These are phyloP conservation scores for Menidia beryllina DNA, from an alignment of 2,113 vertebrate genomes.

Conservation along the genomic window DNA sequence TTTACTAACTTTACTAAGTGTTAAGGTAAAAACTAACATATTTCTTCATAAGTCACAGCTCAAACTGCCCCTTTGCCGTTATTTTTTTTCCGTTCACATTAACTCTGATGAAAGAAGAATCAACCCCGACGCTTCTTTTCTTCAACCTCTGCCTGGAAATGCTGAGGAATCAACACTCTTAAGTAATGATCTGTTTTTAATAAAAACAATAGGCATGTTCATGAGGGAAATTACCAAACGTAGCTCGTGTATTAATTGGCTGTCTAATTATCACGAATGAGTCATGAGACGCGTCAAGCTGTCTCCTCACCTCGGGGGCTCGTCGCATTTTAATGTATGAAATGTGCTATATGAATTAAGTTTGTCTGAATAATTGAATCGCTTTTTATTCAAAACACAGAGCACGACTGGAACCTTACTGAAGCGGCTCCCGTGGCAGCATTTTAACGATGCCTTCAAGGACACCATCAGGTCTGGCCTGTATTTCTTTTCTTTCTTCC, in stretches of 20 bases:
- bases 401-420: constrained; percentile 27
- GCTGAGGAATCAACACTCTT: neutral
- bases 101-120: neutral
- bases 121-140: neutral
- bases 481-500: constrained; percentile 35
- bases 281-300: constrained; percentile 23
- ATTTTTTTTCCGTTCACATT: neutral
- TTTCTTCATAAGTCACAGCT: neutral
- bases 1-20: too few relatives aligned
- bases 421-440: constrained; percentile 7
- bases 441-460: constrained; percentile 51
- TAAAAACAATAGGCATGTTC: constrained; percentile 9
- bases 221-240: constrained; percentile 25
- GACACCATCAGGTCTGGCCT: constrained; percentile 34
- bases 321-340: constrained; percentile 40
- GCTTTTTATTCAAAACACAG: constrained; percentile 52
- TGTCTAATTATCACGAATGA: constrained; percentile 35
- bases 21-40: too few relatives aligned
- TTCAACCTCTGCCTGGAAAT: fast-evolving
- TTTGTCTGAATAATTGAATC: constrained; percentile 19
- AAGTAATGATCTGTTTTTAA: neutral
- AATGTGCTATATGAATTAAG: constrained; percentile 30
- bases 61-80: neutral
- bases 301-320: constrained; percentile 36
- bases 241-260: constrained; percentile 13